Evolutionary conservation across 2,113 vertebrate genomes (phyloP), one percentile per base, ranked within the genome.

Genomic region (Megaceryle torquata): DNA sequence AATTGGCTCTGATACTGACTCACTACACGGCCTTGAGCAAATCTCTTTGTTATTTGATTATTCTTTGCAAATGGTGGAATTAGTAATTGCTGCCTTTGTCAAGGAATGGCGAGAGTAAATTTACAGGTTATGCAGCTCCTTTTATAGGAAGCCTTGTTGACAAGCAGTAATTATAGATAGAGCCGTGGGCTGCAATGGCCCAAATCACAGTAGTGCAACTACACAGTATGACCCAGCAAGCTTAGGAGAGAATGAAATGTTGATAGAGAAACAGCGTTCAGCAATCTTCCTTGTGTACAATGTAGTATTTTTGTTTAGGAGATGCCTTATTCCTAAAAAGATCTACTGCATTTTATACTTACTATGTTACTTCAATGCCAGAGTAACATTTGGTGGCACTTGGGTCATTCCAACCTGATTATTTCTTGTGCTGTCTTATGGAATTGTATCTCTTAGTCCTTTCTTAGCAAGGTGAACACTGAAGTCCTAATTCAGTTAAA

Each of bases 61-160:
- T 83, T 76, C 72, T 88, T 82, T 90, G 64, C 94, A 90, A 95
- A 84, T 84, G 83, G 61, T 68, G 72, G 77, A 86, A 96, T 90
- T 90, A 95, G 83, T 93, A 93, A 95, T 71, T 86, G 90, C 83
- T 93, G 48, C 77, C 69, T 96, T 95, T 88, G 83, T 88, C 57
- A 81, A 76, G 88, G 77, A 93, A 64, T 25, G n/a, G 44, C 44
- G 80, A 92, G 80, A 91, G 72, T 93, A 53, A 95, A 93, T 94
- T 95, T 84, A 21, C 80, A 51, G 57, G 94, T 90, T 94, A n/a
- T 68, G 37, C 37, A 72, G 93, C 71, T 90, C 79, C 76, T 94
- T 85, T 90, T 83, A 41, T 79, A 71, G 95, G 56, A 90, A 83
- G 64, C 51, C 76, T 74, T 78, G 86, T 89, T 17, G 35, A 80